Base-by-base conservation (phyloP, 2,888 invertebrate species). In the Eupeodes luniger region DNA sequence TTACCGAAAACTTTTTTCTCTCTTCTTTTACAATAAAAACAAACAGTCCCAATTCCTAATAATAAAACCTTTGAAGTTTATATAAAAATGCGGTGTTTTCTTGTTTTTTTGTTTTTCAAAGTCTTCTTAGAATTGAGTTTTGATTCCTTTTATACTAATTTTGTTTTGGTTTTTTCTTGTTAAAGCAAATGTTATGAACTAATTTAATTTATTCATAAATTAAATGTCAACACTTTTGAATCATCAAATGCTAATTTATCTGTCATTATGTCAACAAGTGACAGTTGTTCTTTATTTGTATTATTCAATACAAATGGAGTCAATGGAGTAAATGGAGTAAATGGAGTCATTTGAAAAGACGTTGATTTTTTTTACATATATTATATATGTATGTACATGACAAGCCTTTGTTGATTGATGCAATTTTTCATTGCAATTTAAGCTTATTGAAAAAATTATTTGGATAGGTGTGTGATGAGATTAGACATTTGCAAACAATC, bases 221-320 rank as follows among this genome's bases (percentile, higher is more conserved):
- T 49, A 55, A 70, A 70, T 55, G 55, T 55, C 69, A 55, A 70
- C 53, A 62, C 40, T 40, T 62, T 51, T 69, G 19, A 55, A 16
- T 70, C 69, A 70, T 70, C 55, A 55, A 44, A 69, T 55, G 27
- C 36, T 36, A 69, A 55, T 55, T 40, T 70, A 70, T 40, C 70
- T 70, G 70, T 55, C 55, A 70, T 70, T 70, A 7, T 70, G 70
- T 55, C 53, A 70, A 55, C 55, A 70, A 67, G 16, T 51, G 51
- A 53, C 36, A 67, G n/a, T 10, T n/a, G 34, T 34, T 16, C 36
- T 66, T n/a, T 67, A 27, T 34, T 67, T 67, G 67, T 36, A 69
- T 53, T 70, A 16, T 19, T 69, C 7, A 69, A 55, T 70, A 55
- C 70, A 55, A 19, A 14, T 5, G 9, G 44, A 19, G 4, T 16